Evolutionary conservation across 2,888 invertebrate species (phyloP).

Genomic region (Oxytorus armatus): DNA sequence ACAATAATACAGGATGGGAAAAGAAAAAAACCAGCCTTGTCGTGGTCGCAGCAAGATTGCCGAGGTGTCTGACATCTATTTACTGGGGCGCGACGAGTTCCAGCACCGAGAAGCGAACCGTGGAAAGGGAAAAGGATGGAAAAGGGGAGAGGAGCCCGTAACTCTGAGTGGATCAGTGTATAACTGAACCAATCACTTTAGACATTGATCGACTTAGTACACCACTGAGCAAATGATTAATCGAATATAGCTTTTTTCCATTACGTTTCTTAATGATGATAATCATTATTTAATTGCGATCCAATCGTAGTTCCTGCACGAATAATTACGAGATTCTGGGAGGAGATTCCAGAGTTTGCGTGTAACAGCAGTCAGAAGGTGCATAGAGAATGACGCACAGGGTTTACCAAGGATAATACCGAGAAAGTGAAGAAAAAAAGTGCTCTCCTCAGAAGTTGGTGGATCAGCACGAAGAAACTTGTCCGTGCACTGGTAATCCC

Average conservation of each 20-base stretch:
- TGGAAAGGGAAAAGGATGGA: too few species aligned
- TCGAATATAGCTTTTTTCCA: not conserved
- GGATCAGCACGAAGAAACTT: not conserved
- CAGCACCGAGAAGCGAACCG: too few species aligned
- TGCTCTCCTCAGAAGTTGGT: not conserved
- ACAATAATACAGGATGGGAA: too few species aligned
- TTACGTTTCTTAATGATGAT: not conserved
- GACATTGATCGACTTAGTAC: too few species aligned
- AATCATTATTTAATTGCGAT: not conserved
- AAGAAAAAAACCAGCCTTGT: too few species aligned
- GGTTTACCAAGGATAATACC: not conserved
- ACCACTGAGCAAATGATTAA: not conserved
- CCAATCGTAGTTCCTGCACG: not conserved
- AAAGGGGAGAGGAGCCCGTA: too few species aligned
- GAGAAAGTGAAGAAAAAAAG: not conserved
- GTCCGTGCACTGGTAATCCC: constrained; percentile 8
- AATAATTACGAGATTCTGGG: not conserved
- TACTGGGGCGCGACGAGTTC: too few species aligned
- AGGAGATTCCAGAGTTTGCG: not conserved
- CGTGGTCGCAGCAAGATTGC: too few species aligned
- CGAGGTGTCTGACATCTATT: too few species aligned
- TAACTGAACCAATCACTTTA: too few species aligned
- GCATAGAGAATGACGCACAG: not conserved
- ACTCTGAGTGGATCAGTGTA: too few species aligned
- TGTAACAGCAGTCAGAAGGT: not conserved